Percentiles rank a stretch among this genome's conserved stretches.
phyloP scores from a whole-genome alignment of 1,140 invertebrate species.

The Teleopsis dalmanni region DNA sequence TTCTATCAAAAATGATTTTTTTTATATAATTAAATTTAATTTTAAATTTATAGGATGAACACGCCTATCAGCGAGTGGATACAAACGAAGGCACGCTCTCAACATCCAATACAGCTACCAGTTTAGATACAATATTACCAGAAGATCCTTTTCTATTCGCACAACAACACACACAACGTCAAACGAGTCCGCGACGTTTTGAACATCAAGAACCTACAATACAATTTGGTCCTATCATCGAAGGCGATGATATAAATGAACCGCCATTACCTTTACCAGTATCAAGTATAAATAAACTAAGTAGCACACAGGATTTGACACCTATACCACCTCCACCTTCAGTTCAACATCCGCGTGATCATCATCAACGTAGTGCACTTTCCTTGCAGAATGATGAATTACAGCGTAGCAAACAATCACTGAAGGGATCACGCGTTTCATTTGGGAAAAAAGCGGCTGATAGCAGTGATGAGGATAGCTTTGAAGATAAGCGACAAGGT shows the following conservation, averaged over 20 bases:
- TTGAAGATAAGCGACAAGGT: constrained; percentile 34
- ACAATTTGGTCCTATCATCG: constrained; percentile 32
- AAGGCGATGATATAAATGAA: constrained; percentile 35
- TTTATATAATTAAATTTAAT: no score
- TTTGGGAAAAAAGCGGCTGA: constrained; percentile 26
- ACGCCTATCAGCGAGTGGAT: constrained; percentile 36
- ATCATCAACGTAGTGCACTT: constrained; percentile 27
- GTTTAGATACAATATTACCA: constrained; percentile 41
- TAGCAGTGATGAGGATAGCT: constrained; percentile 42
- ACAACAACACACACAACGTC: constrained; percentile 14
- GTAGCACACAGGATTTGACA: constrained; percentile 29
- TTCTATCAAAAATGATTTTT: no score
- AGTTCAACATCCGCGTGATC: constrained; percentile 30
- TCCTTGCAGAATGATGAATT: constrained; percentile 23
- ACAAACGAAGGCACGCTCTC: constrained; percentile 29
- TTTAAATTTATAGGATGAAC: no score
- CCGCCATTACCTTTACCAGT: constrained; percentile 21
- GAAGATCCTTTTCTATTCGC: constrained; percentile 40
- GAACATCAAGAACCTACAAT: constrained; percentile 25
- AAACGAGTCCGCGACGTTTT: constrained; percentile 16
- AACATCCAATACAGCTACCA: constrained; percentile 41
- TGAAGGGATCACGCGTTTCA: constrained; percentile 39
- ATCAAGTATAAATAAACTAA: constrained; percentile 5
- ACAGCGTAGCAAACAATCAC: constrained; percentile 36
- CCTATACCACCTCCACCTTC: constrained; percentile 30